These are phyloP conservation scores for Deilephila elpenor DNA, from an alignment of 2,888 invertebrate species.

Conservation along the genomic window DNA sequence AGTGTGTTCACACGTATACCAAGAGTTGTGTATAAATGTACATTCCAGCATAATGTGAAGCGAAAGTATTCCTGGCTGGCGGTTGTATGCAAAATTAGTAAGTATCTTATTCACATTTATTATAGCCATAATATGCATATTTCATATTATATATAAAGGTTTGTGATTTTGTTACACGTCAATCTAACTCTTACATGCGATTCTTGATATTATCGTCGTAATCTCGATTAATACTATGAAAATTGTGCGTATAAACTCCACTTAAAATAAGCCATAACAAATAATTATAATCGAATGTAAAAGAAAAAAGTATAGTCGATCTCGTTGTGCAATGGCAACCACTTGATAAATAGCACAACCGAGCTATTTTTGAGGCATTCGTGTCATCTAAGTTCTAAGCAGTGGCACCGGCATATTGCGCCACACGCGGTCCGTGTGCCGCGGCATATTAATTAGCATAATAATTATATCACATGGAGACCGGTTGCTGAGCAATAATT, in stretches of 20 bases:
- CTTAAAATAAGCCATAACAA: no score
- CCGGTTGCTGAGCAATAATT: conserved; percentile 19
- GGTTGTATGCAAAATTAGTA: neutral
- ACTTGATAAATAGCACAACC: neutral
- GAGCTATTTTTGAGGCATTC: conserved; percentile 6
- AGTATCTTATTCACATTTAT: neutral
- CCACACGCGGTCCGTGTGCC: neutral
- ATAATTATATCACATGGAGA: conserved; percentile 29
- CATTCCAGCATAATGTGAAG: neutral
- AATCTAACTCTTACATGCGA: neutral
- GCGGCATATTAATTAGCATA: neutral
- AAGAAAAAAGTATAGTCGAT: neutral
- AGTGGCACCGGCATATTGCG: neutral
- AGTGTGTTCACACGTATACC: neutral
- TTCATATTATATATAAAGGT: neutral
- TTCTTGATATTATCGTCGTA: no score
- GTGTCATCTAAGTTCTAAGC: neutral
- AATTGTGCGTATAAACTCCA: no score
- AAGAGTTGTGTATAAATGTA: neutral
- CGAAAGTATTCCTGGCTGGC: neutral
- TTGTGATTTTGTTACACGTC: neutral
- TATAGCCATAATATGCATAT: neutral
- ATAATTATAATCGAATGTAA: no score
- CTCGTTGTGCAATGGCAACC: neutral
- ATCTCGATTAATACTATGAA: no score